A percentile compares a stretch with the other conserved stretches of the same genome.
phyloP scores from a whole-genome alignment of 1,140 invertebrate genomes.

The Ceratina australensis region DNA sequence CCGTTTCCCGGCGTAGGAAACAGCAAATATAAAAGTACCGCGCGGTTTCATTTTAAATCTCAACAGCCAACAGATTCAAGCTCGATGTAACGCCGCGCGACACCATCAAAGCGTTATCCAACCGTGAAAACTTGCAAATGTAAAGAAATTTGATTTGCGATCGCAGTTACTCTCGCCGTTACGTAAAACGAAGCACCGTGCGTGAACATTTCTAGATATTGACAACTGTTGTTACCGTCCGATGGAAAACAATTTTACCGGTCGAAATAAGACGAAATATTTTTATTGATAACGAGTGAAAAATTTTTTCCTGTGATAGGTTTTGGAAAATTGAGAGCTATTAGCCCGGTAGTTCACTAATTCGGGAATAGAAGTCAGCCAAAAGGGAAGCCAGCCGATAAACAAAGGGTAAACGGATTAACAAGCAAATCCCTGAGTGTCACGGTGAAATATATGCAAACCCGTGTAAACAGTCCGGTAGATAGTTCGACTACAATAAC shows the following conservation, averaged over 20 bases:
- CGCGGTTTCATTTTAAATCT: slow-evolving; percentile 9
- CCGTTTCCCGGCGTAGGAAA: slow-evolving; percentile 19
- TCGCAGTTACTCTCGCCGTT: too few relatives aligned
- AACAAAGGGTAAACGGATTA: slow-evolving; percentile 45
- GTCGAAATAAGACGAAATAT: too few relatives aligned
- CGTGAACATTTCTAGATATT: too few relatives aligned
- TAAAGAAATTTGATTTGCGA: too few relatives aligned
- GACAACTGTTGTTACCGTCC: too few relatives aligned
- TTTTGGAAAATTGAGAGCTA: too few relatives aligned
- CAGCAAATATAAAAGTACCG: slow-evolving; percentile 24
- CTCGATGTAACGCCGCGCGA: background rate
- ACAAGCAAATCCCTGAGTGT: slow-evolving; percentile 21
- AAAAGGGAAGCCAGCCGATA: background rate
- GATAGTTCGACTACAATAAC: background rate
- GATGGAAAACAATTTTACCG: too few relatives aligned
- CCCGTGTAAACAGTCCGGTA: slow-evolving; percentile 5
- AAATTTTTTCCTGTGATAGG: too few relatives aligned
- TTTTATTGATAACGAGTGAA: too few relatives aligned
- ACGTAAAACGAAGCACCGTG: too few relatives aligned
- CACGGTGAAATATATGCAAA: slow-evolving; percentile 23
- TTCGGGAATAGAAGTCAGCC: background rate
- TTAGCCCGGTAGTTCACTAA: background rate
- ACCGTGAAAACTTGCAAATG: background rate
- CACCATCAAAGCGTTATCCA: background rate
- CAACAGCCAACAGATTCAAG: slow-evolving; percentile 3